Percentiles rank a stretch among this genome's conserved stretches.
Conservation (phyloP, 2,113 vertebrate species). For the Pyxicephalus adspersus region DNA sequence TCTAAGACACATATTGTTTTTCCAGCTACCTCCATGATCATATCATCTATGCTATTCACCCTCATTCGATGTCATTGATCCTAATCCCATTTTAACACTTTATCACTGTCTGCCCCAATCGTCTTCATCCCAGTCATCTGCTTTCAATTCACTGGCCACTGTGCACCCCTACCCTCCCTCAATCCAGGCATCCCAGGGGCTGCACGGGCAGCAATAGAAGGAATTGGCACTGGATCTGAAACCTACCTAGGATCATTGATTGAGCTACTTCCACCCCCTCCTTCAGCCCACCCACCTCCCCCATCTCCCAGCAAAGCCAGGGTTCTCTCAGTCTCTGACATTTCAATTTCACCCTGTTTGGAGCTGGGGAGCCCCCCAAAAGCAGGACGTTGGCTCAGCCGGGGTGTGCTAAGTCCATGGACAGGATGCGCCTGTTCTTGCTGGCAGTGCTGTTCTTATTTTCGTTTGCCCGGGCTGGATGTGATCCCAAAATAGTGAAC, state of each 20-base stretch:
- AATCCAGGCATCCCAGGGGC: too few relatives aligned
- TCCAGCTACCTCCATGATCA: constrained; percentile 43
- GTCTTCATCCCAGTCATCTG: neutral
- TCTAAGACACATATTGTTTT: constrained; percentile 23
- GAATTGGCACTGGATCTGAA: neutral
- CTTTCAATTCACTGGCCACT: too few relatives aligned
- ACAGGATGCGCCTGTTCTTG: constrained; percentile 84
- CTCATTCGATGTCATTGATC: neutral
- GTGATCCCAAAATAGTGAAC: constrained; percentile 91
- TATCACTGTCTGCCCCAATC: neutral
- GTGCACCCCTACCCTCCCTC: too few relatives aligned
- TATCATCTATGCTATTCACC: neutral
- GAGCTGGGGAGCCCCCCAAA: constrained; percentile 32
- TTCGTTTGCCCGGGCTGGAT: constrained; percentile 85
- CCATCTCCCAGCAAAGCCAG: constrained; percentile 1
- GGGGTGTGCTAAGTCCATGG: constrained; percentile 57
- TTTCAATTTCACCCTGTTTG: constrained; percentile 42
- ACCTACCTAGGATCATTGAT: neutral
- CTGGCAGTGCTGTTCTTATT: constrained; percentile 85
- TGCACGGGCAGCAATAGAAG: neutral
- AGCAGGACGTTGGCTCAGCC: constrained; percentile 42
- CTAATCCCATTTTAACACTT: neutral
- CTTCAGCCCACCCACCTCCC: neutral
- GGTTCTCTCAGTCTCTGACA: neutral
- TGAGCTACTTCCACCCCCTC: constrained; percentile 14